Evolutionary conservation across 1,140 invertebrate genomes (phyloP).

Genomic region (Penaeus vannamei): DNA sequence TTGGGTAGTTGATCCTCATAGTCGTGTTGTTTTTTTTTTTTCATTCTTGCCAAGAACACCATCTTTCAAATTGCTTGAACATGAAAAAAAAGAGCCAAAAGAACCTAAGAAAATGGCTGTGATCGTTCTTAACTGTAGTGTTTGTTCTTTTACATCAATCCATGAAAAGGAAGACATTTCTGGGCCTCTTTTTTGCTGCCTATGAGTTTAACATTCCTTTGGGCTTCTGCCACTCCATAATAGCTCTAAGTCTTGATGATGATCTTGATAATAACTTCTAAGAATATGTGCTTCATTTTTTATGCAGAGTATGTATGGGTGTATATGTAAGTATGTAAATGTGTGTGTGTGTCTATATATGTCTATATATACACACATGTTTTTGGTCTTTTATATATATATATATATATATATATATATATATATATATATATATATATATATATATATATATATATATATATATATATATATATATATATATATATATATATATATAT

Average conservation of each 20-base stretch:
- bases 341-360: too few species aligned
- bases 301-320: too few species aligned
- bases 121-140: neutral
- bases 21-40: neutral
- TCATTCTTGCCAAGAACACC: neutral
- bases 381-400: neutral
- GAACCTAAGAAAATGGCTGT: neutral
- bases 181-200: too few species aligned
- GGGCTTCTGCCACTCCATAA: too few species aligned
- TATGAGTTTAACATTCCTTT: too few species aligned
- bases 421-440: constrained; percentile 11
- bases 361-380: neutral
- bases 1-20: neutral
- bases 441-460: constrained; percentile 20
- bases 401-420: constrained; percentile 27
- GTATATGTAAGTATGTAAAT: too few species aligned
- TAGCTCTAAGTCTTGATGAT: too few species aligned
- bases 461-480: constrained; percentile 24
- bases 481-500: constrained; percentile 22
- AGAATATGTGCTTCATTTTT: too few species aligned
- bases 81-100: neutral
- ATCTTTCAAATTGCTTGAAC: neutral
- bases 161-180: too few species aligned
- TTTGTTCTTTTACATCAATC: too few species aligned
- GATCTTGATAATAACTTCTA: too few species aligned